These are phyloP conservation scores for Holothuria leucospilota DNA, from an alignment of 53 echinoderm and acorn worm species.

Conservation along the genomic window DNA sequence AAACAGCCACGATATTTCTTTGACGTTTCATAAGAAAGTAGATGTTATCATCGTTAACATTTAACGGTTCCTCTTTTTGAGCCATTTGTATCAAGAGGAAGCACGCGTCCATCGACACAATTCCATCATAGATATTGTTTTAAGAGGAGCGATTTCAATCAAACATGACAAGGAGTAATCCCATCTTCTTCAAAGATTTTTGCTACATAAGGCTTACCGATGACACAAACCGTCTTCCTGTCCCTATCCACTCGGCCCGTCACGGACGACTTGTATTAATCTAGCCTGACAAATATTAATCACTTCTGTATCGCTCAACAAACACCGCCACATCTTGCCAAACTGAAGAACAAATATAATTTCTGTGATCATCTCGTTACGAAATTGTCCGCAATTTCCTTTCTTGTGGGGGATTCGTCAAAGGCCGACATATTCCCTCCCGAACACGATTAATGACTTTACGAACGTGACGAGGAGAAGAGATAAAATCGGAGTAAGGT, in stretches of 20 bases:
- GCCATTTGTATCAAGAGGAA: too few relatives aligned
- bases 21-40: too few relatives aligned
- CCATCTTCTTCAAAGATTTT: conserved; percentile 29
- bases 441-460: conserved; percentile 43
- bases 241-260: not conserved
- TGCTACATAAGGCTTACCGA: conserved; percentile 32
- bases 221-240: not conserved
- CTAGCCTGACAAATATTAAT: conserved; percentile 26
- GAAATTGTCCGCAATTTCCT: conserved; percentile 44
- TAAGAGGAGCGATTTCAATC: conserved; percentile 33
- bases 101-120: not conserved
- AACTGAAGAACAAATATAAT: conserved; percentile 39
- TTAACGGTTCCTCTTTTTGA: too few relatives aligned
- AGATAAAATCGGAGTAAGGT: conserved; percentile 37
- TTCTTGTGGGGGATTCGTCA: not conserved
- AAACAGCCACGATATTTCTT: too few relatives aligned
- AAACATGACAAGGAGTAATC: conserved; percentile 25
- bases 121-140: conserved; percentile 30
- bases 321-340: conserved; percentile 38
- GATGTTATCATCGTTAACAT: too few relatives aligned
- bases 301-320: conserved; percentile 34
- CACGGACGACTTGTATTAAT: conserved; percentile 37
- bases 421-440: conserved; percentile 4
- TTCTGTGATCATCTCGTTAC: conserved; percentile 42
- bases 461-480: conserved; percentile 27